Percentiles rank a stretch among this genome's conserved stretches.
These are phyloP conservation scores for Panulirus ornatus DNA, from an alignment of 1,140 invertebrate species.

Conservation along the genomic window DNA sequence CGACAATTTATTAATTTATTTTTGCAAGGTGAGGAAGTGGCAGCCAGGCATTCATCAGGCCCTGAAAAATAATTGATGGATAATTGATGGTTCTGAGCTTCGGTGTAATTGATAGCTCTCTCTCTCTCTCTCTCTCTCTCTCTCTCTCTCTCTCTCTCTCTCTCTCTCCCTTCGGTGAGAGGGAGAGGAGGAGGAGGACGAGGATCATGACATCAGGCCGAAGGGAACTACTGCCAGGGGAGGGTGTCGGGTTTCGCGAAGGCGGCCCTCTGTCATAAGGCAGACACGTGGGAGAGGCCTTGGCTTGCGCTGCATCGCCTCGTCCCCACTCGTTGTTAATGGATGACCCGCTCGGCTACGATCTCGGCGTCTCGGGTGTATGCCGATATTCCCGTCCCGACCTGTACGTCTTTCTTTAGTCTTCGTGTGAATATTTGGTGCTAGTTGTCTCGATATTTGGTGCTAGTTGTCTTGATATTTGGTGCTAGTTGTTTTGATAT, in stretches of 20 bases:
- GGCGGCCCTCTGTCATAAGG: background rate
- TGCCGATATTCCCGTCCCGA: too few relatives aligned
- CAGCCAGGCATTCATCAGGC: constrained; percentile 44
- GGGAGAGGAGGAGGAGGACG: background rate
- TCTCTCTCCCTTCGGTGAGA: constrained; percentile 13
- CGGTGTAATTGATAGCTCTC: constrained; percentile 33
- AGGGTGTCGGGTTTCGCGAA: background rate
- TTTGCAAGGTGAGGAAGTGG: constrained; percentile 59
- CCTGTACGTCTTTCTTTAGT: too few relatives aligned
- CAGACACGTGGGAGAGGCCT: too few relatives aligned
- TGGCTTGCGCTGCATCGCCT: too few relatives aligned
- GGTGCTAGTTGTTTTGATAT: too few relatives aligned
- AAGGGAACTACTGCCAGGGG: background rate
- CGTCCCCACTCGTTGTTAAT: too few relatives aligned
- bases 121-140: constrained; percentile 35
- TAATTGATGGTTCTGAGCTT: constrained; percentile 44
- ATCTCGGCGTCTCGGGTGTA: too few relatives aligned
- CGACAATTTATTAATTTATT: constrained; percentile 61
- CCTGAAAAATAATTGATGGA: constrained; percentile 37
- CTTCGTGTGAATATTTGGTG: too few relatives aligned
- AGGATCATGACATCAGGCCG: background rate
- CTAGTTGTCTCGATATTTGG: too few relatives aligned
- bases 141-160: constrained; percentile 27
- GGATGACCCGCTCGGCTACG: too few relatives aligned
- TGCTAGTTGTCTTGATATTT: too few relatives aligned